Conservation (phyloP, 1,140 invertebrate species). For the Varroa destructor region DNA sequence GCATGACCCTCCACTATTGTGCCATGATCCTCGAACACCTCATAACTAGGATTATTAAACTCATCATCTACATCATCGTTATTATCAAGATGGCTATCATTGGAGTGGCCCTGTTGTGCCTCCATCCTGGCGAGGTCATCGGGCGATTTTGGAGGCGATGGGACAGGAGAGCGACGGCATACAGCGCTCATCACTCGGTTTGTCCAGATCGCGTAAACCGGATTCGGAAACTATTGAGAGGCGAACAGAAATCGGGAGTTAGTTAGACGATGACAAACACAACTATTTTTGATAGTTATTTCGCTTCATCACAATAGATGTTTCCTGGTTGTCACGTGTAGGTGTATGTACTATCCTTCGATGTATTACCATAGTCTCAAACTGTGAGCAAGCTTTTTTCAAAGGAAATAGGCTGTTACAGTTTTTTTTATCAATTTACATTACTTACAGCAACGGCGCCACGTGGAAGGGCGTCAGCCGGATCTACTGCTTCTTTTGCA, state of each 20-base stretch:
- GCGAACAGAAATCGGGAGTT: too few relatives aligned
- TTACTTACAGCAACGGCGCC: constrained; percentile 21
- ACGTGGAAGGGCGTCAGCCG: background rate
- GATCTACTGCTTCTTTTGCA: background rate
- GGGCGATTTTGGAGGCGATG: constrained; percentile 17
- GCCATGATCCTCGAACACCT: constrained; percentile 13
- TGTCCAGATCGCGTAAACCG: constrained; percentile 17
- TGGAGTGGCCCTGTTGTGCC: background rate
- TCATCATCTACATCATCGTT: constrained; percentile 20
- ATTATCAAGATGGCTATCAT: constrained; percentile 9
- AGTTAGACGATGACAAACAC: too few relatives aligned
- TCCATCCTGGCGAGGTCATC: constrained; percentile 27
- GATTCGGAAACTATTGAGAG: constrained; percentile 14
- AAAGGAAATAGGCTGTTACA: too few relatives aligned
- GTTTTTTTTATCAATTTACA: too few relatives aligned
- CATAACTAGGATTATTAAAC: constrained; percentile 22
- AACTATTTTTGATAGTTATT: too few relatives aligned
- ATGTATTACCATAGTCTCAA: too few relatives aligned
- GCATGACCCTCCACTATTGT: too few relatives aligned
- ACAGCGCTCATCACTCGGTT: constrained; percentile 27
- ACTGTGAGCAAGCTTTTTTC: too few relatives aligned
- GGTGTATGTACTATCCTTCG: too few relatives aligned
- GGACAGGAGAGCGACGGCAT: constrained; percentile 12
- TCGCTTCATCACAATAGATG: too few relatives aligned
- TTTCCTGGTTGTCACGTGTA: too few relatives aligned